Base-by-base conservation (phyloP, 2,113 vertebrate species). In the Scartelaos histophorus region DNA sequence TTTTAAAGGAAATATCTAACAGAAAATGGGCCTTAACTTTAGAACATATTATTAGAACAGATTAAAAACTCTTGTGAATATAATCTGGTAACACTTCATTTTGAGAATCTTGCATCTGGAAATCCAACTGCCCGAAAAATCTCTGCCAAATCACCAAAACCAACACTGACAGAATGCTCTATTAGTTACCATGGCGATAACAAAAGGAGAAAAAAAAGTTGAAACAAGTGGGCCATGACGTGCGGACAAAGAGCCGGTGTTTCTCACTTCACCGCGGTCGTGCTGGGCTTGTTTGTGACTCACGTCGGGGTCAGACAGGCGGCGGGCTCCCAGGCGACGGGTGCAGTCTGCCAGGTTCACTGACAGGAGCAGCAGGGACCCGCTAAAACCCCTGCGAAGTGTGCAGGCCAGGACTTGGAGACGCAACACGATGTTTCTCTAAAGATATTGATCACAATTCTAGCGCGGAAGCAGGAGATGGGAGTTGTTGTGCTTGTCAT, bases 231-330 rank as follows among this genome's bases (percentile, higher is more conserved):
- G 56, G 57, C 46, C 35, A 24, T 74, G 87, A 81, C 82, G 80
- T 19, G 60, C 68, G 83, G 51, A 88, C 75, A 82, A 79, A 80
- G 62, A 73, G 70, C 72, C 67, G 68, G 82, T 76, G 75, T 82
- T 80, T 72, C 76, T 67, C 58, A 66, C 69, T 69, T 62, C 67
- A 43, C 64, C 43, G 12, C 25, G 76, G 75, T 46, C 71, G 75
- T 0, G 77, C 47, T 66, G 67, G 35, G 69, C 66, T 57, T 67
- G 65, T 67, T 73, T 74, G 74, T 66, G 78, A 80, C 65, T 85
- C 77, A 53, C 75, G 81, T 83, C 43, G 64, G 60, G 79, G 81
- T 81, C 76, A 80, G 69, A 77, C 21, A 51, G 35, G 65, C 29
- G 16, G 43, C 1, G 3, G 54, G 70, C 43, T 51, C 67, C 47